These are phyloP conservation scores for Oenanthe oenanthe DNA, from an alignment of 2,113 vertebrate species.

Conservation along the genomic window DNA sequence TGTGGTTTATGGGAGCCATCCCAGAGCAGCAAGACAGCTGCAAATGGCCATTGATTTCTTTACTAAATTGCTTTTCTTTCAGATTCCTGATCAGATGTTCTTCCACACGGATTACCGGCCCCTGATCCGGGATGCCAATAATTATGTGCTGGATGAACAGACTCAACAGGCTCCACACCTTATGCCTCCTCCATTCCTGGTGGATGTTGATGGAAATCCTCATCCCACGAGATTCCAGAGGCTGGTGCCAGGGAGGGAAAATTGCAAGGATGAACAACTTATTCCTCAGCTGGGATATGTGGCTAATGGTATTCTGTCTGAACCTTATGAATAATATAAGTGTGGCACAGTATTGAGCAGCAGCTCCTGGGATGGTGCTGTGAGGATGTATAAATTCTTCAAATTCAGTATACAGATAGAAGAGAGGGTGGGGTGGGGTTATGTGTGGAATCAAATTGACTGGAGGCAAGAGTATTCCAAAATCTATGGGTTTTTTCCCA, in stretches of 20 bases:
- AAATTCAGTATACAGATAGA: background rate
- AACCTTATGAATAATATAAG: background rate
- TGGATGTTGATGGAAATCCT: conserved; percentile 97
- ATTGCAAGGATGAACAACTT: conserved; percentile 96
- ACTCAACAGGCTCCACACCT: conserved; percentile 99
- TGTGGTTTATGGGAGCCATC: conserved; percentile 10
- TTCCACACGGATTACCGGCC: conserved; percentile 99
- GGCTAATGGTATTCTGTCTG: conserved; percentile 86
- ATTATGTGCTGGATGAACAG: conserved; percentile 98
- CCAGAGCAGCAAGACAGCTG: conserved; percentile 24
- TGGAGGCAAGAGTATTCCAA: background rate
- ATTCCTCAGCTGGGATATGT: conserved; percentile 96
- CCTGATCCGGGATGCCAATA: conserved; percentile 94
- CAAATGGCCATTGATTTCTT: background rate
- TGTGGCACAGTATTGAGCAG: background rate
- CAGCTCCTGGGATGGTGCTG: background rate
- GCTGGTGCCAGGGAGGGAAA: conserved; percentile 95
- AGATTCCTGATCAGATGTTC: conserved; percentile 99
- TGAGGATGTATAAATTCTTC: background rate
- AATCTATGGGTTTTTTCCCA: background rate
- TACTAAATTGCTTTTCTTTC: background rate
- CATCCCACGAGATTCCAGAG: conserved; percentile 91
- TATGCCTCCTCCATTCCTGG: conserved; percentile 96
- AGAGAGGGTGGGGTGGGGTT: background rate
- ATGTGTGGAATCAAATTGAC: background rate